Evolutionary conservation across 1,140 invertebrate species (phyloP).

Genomic region (Glossosoma conforme): DNA sequence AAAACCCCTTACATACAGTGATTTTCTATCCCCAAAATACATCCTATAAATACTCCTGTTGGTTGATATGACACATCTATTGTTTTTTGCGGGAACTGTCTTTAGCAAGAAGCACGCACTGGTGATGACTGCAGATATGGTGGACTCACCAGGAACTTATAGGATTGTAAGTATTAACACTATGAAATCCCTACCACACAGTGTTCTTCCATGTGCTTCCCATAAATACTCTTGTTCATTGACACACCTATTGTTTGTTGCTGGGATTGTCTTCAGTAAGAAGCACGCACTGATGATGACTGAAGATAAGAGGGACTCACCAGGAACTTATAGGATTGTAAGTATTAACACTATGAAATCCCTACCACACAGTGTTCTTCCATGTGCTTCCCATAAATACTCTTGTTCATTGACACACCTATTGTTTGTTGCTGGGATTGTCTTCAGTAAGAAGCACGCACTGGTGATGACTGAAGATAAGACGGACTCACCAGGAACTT

Average conservation of each 20-base stretch:
- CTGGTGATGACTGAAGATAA: slow-evolving; percentile 75
- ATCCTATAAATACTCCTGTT: too few relatives aligned
- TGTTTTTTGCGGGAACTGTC: slow-evolving; percentile 71
- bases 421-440: slow-evolving; percentile 75
- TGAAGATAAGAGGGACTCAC: slow-evolving; percentile 57
- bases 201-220: too few relatives aligned
- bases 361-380: too few relatives aligned
- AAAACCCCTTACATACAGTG: too few relatives aligned
- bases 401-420: too few relatives aligned
- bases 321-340: slow-evolving; percentile 52
- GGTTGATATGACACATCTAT: too few relatives aligned
- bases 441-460: slow-evolving; percentile 59
- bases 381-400: too few relatives aligned
- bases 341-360: too few relatives aligned
- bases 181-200: too few relatives aligned
- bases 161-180: slow-evolving; percentile 55
- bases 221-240: too few relatives aligned
- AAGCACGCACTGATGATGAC: slow-evolving; percentile 73
- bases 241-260: too few relatives aligned
- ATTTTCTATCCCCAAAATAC: too few relatives aligned
- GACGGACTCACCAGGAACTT: slow-evolving; percentile 51
- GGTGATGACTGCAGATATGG: slow-evolving; percentile 72
- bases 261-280: slow-evolving; percentile 62
- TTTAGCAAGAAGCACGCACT: slow-evolving; percentile 62
- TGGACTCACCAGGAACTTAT: slow-evolving; percentile 49